Conservation (phyloP, 30 jellyfish, hydroid and myxozoan genomes). For the Cassiopea andromeda region DNA sequence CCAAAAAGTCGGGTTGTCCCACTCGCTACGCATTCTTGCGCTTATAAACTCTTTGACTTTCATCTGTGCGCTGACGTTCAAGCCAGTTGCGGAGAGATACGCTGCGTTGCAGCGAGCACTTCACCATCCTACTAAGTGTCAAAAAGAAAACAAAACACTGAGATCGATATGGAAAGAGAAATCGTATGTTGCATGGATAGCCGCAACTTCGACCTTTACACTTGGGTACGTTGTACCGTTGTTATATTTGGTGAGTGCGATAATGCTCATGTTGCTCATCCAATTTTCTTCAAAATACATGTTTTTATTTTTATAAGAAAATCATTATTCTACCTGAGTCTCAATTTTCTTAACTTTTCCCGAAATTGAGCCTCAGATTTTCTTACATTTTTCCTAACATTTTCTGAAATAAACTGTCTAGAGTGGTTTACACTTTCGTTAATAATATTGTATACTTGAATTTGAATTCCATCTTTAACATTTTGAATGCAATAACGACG, state of each 20-base stretch:
- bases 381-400: no score
- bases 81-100: slow-evolving; percentile 83
- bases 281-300: no score
- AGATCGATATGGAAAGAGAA: slow-evolving; percentile 24
- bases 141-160: background rate
- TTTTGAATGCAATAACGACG: no score
- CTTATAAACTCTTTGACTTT: slow-evolving; percentile 66
- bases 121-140: slow-evolving; percentile 1
- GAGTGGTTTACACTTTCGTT: no score
- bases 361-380: no score
- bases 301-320: no score
- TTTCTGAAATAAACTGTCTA: no score
- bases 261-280: no score
- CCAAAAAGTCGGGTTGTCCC: slow-evolving; percentile 59
- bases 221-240: slow-evolving; percentile 97
- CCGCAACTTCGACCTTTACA: slow-evolving; percentile 84
- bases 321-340: no score
- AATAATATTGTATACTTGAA: no score
- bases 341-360: no score
- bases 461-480: no score
- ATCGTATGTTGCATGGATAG: slow-evolving; percentile 85
- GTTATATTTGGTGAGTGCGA: slow-evolving; percentile 40
- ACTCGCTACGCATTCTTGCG: slow-evolving; percentile 79
- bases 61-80: slow-evolving; percentile 77
- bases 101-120: slow-evolving; percentile 47